Base-by-base conservation (phyloP, 2,797 vertebrate species). In the Manis crassicaudata region DNA sequence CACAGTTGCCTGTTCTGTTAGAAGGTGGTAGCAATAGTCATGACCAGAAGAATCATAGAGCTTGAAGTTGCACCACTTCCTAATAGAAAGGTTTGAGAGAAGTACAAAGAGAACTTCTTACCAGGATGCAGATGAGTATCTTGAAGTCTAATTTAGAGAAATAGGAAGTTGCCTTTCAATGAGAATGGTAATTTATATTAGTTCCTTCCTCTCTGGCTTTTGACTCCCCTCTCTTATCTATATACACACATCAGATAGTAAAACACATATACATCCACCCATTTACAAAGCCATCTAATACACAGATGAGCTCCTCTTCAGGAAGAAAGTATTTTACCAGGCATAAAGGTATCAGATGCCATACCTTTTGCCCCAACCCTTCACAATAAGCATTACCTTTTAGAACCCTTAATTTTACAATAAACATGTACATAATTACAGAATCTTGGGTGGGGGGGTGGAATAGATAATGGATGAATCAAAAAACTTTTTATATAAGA, bases 81-180 rank as follows among this genome's bases (percentile, higher is more conserved):
- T 80, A 27, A 60, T 63, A 90, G 46, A 63, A 80, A 91, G 29
- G 12, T 86, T 90, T 90, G 88, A 63, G 46, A 63, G 62, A 76
- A 70, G 32, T 63, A 62, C 27, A 80, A 29, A 92, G 29, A 70
- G 11, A 56, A 46, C 40, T 21, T 67, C 50, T 90, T 79, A 70
- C 12, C 50, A 46, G 11, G 40, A 29, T 10, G 16, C 37, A 40
- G 63, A 56, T 62, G 29, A 72, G 18, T 84, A 40, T 79, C 62
- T 94, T 86, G 10, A 79, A 90, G 40, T 94, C 62, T 93, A 60
- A 67, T 77, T 90, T 46, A 88, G 43, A 94, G 58, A 83, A 91
- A 75, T 68, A 85, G 60, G 65, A 95, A 92, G 7, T 40, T 13
- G 17, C 52, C 80, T 93, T 93, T 96, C 68, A 93, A 68, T 93